Conservation (phyloP, 2,113 vertebrate genomes). For the Gymnarchus niloticus region DNA sequence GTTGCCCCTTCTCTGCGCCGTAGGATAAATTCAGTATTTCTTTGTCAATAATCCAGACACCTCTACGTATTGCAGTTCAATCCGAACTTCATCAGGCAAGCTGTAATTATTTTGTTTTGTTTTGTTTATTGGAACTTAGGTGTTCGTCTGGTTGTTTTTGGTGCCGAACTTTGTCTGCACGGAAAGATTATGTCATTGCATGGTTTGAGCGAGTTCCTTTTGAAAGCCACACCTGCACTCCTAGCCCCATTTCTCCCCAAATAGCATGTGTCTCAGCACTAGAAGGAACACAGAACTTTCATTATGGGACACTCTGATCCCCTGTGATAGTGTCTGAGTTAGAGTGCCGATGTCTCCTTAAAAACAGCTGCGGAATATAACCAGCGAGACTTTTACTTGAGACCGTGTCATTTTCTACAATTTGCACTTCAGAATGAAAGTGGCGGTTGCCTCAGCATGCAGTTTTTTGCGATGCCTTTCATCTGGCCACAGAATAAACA, state of each 20-base stretch:
- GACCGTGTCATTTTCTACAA: conserved; percentile 36
- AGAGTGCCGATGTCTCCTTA: conserved; percentile 38
- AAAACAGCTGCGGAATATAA: conserved; percentile 43
- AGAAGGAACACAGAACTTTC: conserved; percentile 3
- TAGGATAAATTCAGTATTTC: background rate
- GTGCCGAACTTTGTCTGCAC: background rate
- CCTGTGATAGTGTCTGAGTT: conserved; percentile 30
- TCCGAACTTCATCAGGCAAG: background rate
- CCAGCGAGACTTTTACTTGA: conserved; percentile 36
- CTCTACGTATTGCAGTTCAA: background rate
- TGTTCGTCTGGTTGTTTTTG: background rate
- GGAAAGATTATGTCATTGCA: background rate
- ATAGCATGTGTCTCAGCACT: background rate
- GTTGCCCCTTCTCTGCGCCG: background rate
- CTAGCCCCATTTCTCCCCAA: background rate
- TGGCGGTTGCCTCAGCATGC: conserved; percentile 43
- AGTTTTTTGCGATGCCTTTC: conserved; percentile 54
- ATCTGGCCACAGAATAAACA: conserved; percentile 50
- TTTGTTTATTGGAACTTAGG: background rate
- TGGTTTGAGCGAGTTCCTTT: background rate
- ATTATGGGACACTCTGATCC: conserved; percentile 12
- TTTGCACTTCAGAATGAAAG: conserved; percentile 53
- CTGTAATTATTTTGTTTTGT: background rate
- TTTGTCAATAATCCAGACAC: background rate
- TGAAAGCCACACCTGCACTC: background rate